Evolutionary conservation across 1,140 invertebrate species (phyloP).

Genomic region (Bombus cullumanus): DNA sequence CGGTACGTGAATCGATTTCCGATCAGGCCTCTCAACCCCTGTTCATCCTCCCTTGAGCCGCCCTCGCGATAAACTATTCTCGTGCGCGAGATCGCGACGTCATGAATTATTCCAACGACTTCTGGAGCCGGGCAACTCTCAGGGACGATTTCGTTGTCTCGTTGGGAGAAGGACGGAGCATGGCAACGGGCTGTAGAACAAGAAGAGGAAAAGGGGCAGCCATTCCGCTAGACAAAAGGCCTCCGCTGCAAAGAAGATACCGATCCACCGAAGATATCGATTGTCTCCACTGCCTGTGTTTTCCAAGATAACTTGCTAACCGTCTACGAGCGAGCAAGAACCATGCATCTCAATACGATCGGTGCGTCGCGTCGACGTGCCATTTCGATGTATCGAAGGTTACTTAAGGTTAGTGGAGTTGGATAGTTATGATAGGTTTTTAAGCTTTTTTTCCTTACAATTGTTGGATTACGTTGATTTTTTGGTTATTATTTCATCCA

Average conservation of each 20-base stretch:
- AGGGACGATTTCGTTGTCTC: constrained; percentile 66
- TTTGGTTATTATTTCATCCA: no score
- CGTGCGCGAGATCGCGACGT: constrained; percentile 70
- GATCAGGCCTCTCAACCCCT: constrained; percentile 54
- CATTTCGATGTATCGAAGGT: background rate
- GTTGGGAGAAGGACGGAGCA: constrained; percentile 28
- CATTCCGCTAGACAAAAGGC: constrained; percentile 49
- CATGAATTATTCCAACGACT: constrained; percentile 76
- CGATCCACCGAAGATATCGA: constrained; percentile 41
- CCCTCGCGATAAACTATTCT: constrained; percentile 73
- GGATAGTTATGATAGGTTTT: background rate
- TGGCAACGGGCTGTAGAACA: background rate
- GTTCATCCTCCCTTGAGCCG: background rate
- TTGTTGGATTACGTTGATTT: no score
- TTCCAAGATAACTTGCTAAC: constrained; percentile 32
- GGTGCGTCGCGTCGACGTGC: no score
- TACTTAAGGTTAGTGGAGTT: background rate
- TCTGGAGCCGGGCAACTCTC: constrained; percentile 56
- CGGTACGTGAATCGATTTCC: constrained; percentile 73
- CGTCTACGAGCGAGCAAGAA: background rate
- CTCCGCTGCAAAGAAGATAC: constrained; percentile 14
- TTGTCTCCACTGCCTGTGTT: constrained; percentile 24
- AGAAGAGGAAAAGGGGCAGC: constrained; percentile 35
- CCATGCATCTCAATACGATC: background rate
- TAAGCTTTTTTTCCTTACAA: no score